Evolutionary conservation across 2,797 vertebrate genomes (phyloP), one percentile per base, ranked within the genome.

Genomic region (Tinamus major): DNA sequence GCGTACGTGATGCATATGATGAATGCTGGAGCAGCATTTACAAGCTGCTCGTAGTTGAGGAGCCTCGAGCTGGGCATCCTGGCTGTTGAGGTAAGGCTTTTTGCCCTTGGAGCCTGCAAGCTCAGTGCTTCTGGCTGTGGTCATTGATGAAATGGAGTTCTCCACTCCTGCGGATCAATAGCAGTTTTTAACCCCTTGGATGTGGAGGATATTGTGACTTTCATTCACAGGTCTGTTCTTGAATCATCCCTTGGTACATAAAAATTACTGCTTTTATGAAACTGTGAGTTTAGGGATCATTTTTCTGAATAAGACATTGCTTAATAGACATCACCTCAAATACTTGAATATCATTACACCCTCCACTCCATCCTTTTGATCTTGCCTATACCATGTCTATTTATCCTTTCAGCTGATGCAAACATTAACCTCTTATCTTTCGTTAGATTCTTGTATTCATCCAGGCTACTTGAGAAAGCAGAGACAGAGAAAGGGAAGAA

Each of bases 331-430:
- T 87, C 13, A 79, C 69, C 15, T 7, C 63, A 92, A 89, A 80
- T 63, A 44, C 42, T 24, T 92, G 75, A 48, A 58, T 89, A 72
- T 75, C 13, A 0, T 85, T 92, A 89, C 74, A 89, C 39, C 31
- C 33, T 86, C n/a, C 65, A 68, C 42, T 89, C 39, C 21, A 67
- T 84, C 56, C 56, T 91, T 95, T 87, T 79, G 56, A 93, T 79
- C 44, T 80, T 72, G 80, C 44, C 26, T 72, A 67, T 29, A 37
- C 86, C 53, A 81, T 59, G 35, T 44, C 48, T 84, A 87, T 95
- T 87, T 92, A 84, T 93, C 85, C 72, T 59, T 92, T 93, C 79
- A 15, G 1, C 58, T 71, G 64, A 80, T 95, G 39, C 13, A 49
- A 89, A 76, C 63, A 77, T 62, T 92, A 65, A 62, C n/a, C 9